These are phyloP conservation scores for Psylliodes chrysocephalus DNA, from an alignment of 2,888 invertebrate species.

Conservation along the genomic window DNA sequence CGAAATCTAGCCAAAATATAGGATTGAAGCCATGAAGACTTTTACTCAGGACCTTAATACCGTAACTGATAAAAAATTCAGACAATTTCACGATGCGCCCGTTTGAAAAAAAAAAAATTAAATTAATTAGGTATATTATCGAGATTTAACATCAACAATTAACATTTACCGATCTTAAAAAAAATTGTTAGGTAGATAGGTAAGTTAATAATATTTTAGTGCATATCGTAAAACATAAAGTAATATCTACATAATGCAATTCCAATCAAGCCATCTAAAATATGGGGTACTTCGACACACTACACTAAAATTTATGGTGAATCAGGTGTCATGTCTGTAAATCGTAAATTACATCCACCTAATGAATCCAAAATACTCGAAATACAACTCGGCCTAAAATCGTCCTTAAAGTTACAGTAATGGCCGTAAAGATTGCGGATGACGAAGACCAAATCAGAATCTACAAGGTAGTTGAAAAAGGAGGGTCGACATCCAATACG, in stretches of 20 bases:
- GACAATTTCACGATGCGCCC: no score
- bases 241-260: slow-evolving; percentile 29
- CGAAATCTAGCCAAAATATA: no score
- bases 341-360: slow-evolving; percentile 59
- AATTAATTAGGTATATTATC: no score
- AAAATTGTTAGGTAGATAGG: no score
- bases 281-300: slow-evolving; percentile 6
- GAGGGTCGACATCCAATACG: slow-evolving; percentile 43
- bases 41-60: no score
- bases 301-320: slow-evolving; percentile 14
- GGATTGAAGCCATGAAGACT: no score
- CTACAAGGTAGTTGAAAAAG: slow-evolving; percentile 11
- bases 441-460: slow-evolving; percentile 4
- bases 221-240: no score
- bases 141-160: no score
- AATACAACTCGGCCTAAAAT: slow-evolving; percentile 52
- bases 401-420: slow-evolving; percentile 53
- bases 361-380: slow-evolving; percentile 59
- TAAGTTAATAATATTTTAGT: no score
- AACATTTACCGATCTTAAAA: no score
- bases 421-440: slow-evolving; percentile 45
- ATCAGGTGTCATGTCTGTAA: slow-evolving; percentile 59
- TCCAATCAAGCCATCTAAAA: slow-evolving; percentile 7
- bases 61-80: no score
- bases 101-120: no score